A percentile compares a stretch with the other conserved stretches of the same genome.
These are phyloP conservation scores for Gallirallus australis DNA, from an alignment of 2,797 vertebrate genomes.

Conservation along the genomic window DNA sequence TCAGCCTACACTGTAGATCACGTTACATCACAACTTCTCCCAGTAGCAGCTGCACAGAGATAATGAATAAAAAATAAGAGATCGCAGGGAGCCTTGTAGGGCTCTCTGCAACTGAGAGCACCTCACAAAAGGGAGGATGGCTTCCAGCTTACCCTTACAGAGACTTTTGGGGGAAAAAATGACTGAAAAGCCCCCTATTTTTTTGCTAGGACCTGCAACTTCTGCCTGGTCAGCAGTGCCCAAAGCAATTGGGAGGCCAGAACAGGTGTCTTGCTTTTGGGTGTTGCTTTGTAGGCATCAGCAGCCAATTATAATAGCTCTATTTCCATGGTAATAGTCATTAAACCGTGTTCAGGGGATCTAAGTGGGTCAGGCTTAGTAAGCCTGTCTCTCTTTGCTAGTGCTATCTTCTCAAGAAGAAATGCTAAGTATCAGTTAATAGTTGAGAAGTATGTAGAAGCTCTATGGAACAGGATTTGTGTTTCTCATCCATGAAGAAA, in stretches of 20 bases:
- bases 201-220: background rate
- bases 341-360: background rate
- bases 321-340: background rate
- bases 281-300: background rate
- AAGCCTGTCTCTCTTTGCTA: background rate
- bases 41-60: conserved; percentile 30
- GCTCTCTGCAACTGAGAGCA: background rate
- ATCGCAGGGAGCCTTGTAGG: background rate
- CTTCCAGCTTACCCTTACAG: background rate
- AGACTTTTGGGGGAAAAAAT: background rate
- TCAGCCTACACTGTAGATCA: conserved; percentile 29
- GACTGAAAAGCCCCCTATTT: background rate
- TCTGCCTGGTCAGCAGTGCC: background rate
- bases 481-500: background rate
- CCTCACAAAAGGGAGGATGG: background rate
- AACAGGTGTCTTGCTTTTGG: background rate
- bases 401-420: background rate
- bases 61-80: conserved; percentile 11
- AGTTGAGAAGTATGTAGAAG: background rate
- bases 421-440: background rate
- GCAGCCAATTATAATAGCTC: background rate
- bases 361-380: background rate
- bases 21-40: conserved; percentile 35
- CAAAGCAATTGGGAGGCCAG: background rate
- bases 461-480: background rate